These are phyloP conservation scores for Tipula vernalis DNA, from an alignment of 2,888 invertebrate species.

Conservation along the genomic window DNA sequence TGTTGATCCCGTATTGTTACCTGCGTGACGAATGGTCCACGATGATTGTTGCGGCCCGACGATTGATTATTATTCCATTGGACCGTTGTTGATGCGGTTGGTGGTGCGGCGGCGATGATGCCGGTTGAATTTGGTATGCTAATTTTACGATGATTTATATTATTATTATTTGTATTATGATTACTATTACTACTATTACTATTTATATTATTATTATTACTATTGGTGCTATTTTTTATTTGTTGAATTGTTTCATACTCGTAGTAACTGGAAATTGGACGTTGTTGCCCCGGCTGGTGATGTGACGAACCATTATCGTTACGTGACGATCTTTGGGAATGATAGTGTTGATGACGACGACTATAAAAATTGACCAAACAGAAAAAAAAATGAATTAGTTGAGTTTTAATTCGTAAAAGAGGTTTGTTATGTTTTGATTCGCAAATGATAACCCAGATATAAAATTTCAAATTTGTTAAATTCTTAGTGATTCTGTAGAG, in stretches of 20 bases:
- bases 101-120: neutral
- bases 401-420: neutral
- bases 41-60: conserved; percentile 31
- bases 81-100: neutral
- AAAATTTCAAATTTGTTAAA: too few relatives aligned
- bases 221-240: conserved; percentile 35
- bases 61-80: conserved; percentile 21
- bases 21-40: conserved; percentile 49
- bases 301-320: conserved; percentile 43
- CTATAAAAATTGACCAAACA: conserved; percentile 28
- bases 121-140: conserved; percentile 17
- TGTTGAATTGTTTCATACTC: conserved; percentile 71
- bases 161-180: conserved; percentile 21
- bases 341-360: conserved; percentile 54
- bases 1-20: conserved; percentile 44
- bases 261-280: conserved; percentile 73
- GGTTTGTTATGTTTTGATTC: neutral
- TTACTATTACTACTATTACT: conserved; percentile 28
- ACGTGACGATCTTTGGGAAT: conserved; percentile 44
- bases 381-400: neutral
- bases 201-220: conserved; percentile 20
- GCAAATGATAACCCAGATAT: neutral
- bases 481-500: too few relatives aligned
- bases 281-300: conserved; percentile 29
- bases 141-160: conserved; percentile 17